Percentiles rank a stretch among this genome's conserved stretches.
These are phyloP conservation scores for Watsonalla cultraria DNA, from an alignment of 2,888 invertebrate genomes.

Conservation along the genomic window DNA sequence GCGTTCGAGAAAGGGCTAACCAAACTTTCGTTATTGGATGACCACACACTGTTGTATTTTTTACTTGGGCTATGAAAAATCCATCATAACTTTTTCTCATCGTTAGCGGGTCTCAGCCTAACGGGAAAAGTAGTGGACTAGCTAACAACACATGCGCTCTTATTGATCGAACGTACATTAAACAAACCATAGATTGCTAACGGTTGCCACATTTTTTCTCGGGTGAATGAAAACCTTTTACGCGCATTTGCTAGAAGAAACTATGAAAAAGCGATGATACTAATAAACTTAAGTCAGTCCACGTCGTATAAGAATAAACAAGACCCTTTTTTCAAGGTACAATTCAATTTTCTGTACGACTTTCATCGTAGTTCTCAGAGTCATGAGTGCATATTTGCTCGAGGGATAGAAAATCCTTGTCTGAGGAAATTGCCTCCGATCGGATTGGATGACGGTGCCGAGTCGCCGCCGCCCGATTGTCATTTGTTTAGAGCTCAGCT, in stretches of 20 bases:
- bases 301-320: constrained; percentile 30
- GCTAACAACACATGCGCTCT: constrained; percentile 25
- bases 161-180: constrained; percentile 21
- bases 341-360: constrained; percentile 60
- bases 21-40: constrained; percentile 51
- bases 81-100: constrained; percentile 65
- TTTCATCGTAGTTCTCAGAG: constrained; percentile 47
- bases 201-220: not conserved
- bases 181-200: constrained; percentile 1
- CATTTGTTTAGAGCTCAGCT: constrained; percentile 49
- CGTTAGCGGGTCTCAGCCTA: constrained; percentile 54
- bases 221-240: constrained; percentile 3
- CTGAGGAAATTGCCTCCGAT: constrained; percentile 59
- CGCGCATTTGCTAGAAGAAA: constrained; percentile 9
- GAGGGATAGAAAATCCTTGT: constrained; percentile 59
- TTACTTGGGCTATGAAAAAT: constrained; percentile 58
- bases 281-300: constrained; percentile 18
- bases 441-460: constrained; percentile 51
- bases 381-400: constrained; percentile 63
- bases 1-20: constrained; percentile 24
- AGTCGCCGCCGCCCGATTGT: constrained; percentile 39
- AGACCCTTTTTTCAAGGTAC: constrained; percentile 40
- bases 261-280: constrained; percentile 10
- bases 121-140: constrained; percentile 32
- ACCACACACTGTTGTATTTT: constrained; percentile 50